phyloP scores from a whole-genome alignment of 2,888 invertebrate genomes.

The Frankliniella intonsa region DNA sequence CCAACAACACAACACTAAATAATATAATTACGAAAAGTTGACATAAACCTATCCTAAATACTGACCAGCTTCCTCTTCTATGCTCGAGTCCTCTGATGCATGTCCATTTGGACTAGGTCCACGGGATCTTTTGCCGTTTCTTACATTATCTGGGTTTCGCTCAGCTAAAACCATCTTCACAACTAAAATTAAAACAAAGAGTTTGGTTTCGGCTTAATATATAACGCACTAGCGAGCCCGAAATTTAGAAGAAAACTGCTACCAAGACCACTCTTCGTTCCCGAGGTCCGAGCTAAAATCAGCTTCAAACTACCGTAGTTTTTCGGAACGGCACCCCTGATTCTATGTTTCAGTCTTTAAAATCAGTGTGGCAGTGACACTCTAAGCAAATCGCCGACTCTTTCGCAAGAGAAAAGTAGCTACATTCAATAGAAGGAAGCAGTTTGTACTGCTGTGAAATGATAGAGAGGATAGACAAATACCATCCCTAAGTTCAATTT shows the following conservation, averaged over 20 bases:
- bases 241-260: background rate
- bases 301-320: background rate
- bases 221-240: background rate
- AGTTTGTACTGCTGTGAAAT: background rate
- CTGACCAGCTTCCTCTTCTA: slow-evolving; percentile 80
- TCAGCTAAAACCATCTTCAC: slow-evolving; percentile 81
- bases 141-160: slow-evolving; percentile 73
- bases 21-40: background rate
- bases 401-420: background rate
- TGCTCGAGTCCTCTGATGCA: slow-evolving; percentile 68
- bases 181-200: background rate
- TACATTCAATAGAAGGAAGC: background rate
- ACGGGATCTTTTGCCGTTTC: slow-evolving; percentile 83
- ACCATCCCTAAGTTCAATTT: background rate
- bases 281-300: background rate
- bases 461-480: background rate
- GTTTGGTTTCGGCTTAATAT: background rate
- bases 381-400: too few relatives aligned
- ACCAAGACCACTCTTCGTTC: background rate
- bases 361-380: background rate
- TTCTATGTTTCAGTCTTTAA: background rate
- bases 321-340: background rate
- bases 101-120: slow-evolving; percentile 88
- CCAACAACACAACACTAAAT: too few relatives aligned
- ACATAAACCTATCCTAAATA: slow-evolving; percentile 36